Evolutionary conservation across 35 echinoderm and acorn worm genomes (phyloP), one percentile per base, ranked within the genome.

Genomic region (Lytechinus variegatus): DNA sequence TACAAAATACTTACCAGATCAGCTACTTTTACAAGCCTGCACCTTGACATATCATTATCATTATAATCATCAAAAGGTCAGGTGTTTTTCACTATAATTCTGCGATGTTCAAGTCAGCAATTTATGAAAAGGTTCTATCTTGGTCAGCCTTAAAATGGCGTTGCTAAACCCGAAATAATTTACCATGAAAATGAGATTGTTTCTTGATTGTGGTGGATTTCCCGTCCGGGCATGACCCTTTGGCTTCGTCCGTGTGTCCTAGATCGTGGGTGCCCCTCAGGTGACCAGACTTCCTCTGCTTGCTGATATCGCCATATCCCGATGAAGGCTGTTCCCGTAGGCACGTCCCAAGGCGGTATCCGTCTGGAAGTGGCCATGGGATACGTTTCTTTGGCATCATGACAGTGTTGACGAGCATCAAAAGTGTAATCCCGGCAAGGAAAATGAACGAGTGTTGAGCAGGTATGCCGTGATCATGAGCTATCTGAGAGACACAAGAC

Each of bases 351-450:
- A 55, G 92, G 6, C 92, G 28, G 53, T 93, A 93, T 10, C 54
- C 54, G 1, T 33, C n/a, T 9, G 92, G 92, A 6, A 93, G 54
- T 6, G 92, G 92, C 92, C 92, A 93, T n/a, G 92, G 92, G 9
- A 93, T 93, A 54, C 54, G 92, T 27, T 57, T 54, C n/a, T 93
- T 93, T 8, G 92, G 92, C 53, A 93, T 33, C 92, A 93, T 27
- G 9, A 93, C 9, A 16, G 53, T 93, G 54, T 93, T 93, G 92
- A 93, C n/a, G 92, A 54, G 53, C n/a, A 93, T 27, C 13, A 93
- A 21, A 13, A 0, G 1, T 3, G 92, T 93, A 6, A 54, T 56
- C 2, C 92, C 52, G 19, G 92, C 92, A 0, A 93, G n/a, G 54
- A 93, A 93, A 24, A 53, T 53, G n/a, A 93, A 93, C 3, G 92